Conservation (phyloP, 2,113 vertebrate genomes). For the Haplotaxodon microlepis region DNA sequence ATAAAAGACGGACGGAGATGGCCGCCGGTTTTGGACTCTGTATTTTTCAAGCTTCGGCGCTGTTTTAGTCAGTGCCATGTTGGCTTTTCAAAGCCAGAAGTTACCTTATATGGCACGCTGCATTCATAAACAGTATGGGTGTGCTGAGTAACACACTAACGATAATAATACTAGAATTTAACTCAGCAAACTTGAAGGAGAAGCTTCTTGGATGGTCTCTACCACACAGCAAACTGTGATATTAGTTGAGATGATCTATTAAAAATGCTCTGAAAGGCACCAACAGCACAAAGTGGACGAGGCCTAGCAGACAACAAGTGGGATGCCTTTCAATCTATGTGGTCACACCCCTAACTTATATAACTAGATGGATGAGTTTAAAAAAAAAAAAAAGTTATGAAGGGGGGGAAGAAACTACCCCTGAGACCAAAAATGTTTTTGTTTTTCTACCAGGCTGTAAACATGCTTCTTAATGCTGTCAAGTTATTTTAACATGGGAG, state of each 20-base stretch:
- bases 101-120: not conserved
- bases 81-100: not conserved
- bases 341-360: not conserved
- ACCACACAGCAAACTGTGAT: not conserved
- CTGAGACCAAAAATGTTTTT: not conserved
- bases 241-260: not conserved
- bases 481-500: not conserved
- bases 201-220: not conserved
- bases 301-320: not conserved
- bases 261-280: not conserved
- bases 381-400: not conserved
- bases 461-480: not conserved
- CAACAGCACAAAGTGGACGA: not conserved
- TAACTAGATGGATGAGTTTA: not conserved
- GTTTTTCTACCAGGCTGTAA: not conserved
- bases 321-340: not conserved
- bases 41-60: accelerated
- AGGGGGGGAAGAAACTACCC: not conserved
- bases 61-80: not conserved
- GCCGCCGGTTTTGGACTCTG: not conserved
- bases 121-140: not conserved
- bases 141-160: not conserved
- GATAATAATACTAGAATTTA: not conserved
- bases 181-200: accelerated
- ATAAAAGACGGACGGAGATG: not conserved